Base-by-base conservation (phyloP, 2,797 vertebrate species). In the Rhynchotus rufescens region DNA sequence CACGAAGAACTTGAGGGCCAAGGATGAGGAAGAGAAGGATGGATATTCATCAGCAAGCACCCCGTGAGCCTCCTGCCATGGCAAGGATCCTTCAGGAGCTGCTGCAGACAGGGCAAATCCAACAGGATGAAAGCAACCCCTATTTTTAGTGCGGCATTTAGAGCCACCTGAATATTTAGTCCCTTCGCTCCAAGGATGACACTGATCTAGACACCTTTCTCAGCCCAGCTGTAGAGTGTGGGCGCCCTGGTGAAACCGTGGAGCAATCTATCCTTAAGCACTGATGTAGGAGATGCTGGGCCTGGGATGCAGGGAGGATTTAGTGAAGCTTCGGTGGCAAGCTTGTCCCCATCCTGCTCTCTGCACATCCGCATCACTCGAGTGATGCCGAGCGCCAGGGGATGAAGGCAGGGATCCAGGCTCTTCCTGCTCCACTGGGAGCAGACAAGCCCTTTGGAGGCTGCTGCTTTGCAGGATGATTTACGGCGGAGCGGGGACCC, bases 51-150 rank as follows among this genome's bases (percentile, higher is more conserved):
- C 23, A 54, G 36, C 34, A 20, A 54, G n/a, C 2, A 12, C 15
- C n/a, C 26, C 4, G 54, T 0, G 4, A 10, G 12, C 3, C 14
- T 2, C 8, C 22, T 2, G 2, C 49, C 28, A 30, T 0, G 1
- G 3, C 5, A 42, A 57, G 36, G 20, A 22, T 49, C 0, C 0
- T 45, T 7, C 4, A 7, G 57, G 64, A 60, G 87, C 26, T 52
- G 77, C 54, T 5, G 0, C 4, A 60, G 32, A 4, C 12, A 83
- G 32, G 15, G 7, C 42, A 9, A 22, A 74, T 5, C 28, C 68
- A 54, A 40, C 20, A 16, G 67, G 64, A 10, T 16, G 62, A 26
- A 86, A 79, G 20, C 6, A 59, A 8, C 17, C 38, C 49, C 67
- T 38, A 68, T 54, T 51, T 56, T 56, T 21, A 3, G 49, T 12